Evolutionary conservation across 2,113 vertebrate genomes (phyloP).

Genomic region (Trichomycterus rosablanca): DNA sequence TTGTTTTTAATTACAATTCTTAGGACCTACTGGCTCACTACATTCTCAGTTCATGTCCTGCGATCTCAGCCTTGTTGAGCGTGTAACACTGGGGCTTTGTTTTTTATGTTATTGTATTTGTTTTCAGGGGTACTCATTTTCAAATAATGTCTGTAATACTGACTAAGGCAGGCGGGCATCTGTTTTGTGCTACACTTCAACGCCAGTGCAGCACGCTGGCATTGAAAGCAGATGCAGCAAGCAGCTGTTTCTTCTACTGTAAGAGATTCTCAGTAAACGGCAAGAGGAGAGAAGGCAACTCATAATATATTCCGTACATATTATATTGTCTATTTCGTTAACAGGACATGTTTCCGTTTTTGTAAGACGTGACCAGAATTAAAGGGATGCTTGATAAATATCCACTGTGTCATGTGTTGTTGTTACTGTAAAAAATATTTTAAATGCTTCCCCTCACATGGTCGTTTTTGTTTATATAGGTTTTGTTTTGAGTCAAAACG

Average conservation of each 20-base stretch:
- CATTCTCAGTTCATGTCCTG: constrained; percentile 50
- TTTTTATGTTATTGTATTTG: constrained; percentile 10
- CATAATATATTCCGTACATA: constrained; percentile 62
- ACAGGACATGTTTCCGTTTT: constrained; percentile 69
- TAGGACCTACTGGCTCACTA: constrained; percentile 60
- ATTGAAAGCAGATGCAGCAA: constrained; percentile 44
- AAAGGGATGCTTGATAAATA: constrained; percentile 76
- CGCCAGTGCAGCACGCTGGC: constrained; percentile 1
- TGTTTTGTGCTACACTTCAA: constrained; percentile 16
- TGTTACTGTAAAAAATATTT: neutral
- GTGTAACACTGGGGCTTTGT: constrained; percentile 29
- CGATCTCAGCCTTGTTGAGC: constrained; percentile 41
- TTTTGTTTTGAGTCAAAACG: too few species aligned
- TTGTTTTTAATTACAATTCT: constrained; percentile 47
- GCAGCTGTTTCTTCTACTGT: constrained; percentile 60
- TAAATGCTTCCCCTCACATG: neutral
- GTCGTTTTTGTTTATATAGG: too few species aligned
- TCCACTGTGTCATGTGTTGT: constrained; percentile 21
- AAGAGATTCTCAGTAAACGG: constrained; percentile 56
- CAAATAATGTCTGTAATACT: constrained; percentile 19
- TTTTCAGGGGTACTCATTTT: constrained; percentile 16
- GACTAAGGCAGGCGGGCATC: constrained; percentile 18
- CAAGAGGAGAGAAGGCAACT: constrained; percentile 36
- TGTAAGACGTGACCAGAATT: constrained; percentile 75
- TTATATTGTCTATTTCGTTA: constrained; percentile 69